Percentiles rank a stretch among this genome's conserved stretches.
These are phyloP conservation scores for Trichogramma dendrolimi DNA, from an alignment of 2,888 invertebrate genomes.

Conservation along the genomic window DNA sequence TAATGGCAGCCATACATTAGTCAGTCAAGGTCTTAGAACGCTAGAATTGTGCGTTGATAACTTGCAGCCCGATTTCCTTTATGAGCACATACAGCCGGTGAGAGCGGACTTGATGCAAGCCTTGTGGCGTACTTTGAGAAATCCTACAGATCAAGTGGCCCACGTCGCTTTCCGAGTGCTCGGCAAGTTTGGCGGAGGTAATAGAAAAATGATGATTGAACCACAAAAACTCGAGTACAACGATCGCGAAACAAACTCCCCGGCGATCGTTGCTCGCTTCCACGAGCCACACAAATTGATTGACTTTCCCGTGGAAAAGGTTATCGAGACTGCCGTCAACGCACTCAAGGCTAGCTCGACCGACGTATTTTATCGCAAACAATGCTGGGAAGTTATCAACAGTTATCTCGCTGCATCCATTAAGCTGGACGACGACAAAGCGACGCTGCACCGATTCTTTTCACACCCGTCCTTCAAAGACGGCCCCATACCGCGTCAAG, in stretches of 20 bases:
- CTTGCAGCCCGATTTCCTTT: conserved; percentile 96
- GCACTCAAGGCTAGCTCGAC: conserved; percentile 83
- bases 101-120: conserved; percentile 97
- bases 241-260: conserved; percentile 76
- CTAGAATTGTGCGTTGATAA: conserved; percentile 98
- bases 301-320: conserved; percentile 82
- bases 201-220: conserved; percentile 96
- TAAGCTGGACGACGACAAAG: conserved; percentile 75
- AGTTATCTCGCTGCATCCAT: conserved; percentile 86
- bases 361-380: conserved; percentile 87
- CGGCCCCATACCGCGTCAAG: conserved; percentile 66
- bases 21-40: conserved; percentile 91
- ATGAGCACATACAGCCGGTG: conserved; percentile 98
- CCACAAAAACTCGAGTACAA: conserved; percentile 89
- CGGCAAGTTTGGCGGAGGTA: conserved; percentile 98
- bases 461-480: conserved; percentile 78
- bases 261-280: conserved; percentile 81
- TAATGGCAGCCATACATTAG: conserved; percentile 91
- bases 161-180: conserved; percentile 90
- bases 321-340: conserved; percentile 82
- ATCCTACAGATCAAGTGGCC: conserved; percentile 74
- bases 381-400: conserved; percentile 91
- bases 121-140: conserved; percentile 87
- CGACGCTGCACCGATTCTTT: conserved; percentile 75
- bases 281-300: conserved; percentile 75